A percentile compares a stretch with the other conserved stretches of the same genome.
phyloP scores from a whole-genome alignment of 2,888 invertebrate species.

The Schizaphis graminum region DNA sequence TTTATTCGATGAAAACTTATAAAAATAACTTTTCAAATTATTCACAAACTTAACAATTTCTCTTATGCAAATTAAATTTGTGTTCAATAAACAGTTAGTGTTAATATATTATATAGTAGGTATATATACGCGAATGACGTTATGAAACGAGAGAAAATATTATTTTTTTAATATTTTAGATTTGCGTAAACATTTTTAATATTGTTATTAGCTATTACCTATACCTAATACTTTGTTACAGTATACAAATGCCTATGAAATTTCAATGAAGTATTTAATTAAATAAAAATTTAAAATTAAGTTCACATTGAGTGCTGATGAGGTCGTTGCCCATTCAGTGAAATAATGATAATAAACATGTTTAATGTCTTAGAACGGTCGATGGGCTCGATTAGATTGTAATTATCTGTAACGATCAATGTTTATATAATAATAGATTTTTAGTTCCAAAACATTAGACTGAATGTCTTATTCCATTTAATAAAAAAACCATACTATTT shows the following conservation, averaged over 20 bases:
- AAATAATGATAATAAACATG: conserved; percentile 52
- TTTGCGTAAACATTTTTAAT: neutral
- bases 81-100: neutral
- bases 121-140: neutral
- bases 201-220: neutral
- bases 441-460: conserved; percentile 30
- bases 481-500: neutral
- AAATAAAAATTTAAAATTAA: neutral
- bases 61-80: neutral
- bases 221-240: neutral
- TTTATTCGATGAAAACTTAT: neutral
- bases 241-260: neutral
- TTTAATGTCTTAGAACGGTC: conserved; percentile 60
- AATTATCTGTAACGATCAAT: conserved; percentile 60
- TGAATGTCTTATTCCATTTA: conserved; percentile 9
- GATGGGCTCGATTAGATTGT: conserved; percentile 57
- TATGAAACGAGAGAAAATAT: neutral
- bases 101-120: neutral
- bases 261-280: neutral
- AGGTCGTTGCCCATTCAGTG: conserved; percentile 47
- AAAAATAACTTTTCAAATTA: conserved; percentile 14
- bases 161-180: neutral
- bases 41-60: neutral
- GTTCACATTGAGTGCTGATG: neutral
- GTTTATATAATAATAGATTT: conserved; percentile 44